Conservation (phyloP, 2,113 vertebrate genomes). For the Sylvilagus bachmani region DNA sequence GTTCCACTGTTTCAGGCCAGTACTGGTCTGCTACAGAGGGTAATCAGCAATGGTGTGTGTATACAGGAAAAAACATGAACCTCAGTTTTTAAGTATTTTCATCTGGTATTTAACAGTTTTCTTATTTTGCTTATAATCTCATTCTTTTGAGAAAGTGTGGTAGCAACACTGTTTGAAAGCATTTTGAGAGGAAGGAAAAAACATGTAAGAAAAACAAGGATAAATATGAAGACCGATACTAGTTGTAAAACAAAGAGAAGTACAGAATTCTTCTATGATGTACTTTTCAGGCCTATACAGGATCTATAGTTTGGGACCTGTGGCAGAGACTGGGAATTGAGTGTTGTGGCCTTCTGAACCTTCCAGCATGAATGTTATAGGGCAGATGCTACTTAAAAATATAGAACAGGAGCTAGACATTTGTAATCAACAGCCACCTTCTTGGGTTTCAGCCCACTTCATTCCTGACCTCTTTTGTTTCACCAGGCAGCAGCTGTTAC, state of each 20-base stretch:
- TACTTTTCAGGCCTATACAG: not conserved
- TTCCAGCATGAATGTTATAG: not conserved
- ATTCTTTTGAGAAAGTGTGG: not conserved
- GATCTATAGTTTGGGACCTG: not conserved
- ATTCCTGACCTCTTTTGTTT: not conserved
- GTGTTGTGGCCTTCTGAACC: constrained; percentile 32
- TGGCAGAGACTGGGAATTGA: not conserved
- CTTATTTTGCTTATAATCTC: not conserved
- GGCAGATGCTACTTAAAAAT: constrained; percentile 43
- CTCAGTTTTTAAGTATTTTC: not conserved
- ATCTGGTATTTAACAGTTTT: constrained; percentile 1
- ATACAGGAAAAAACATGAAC: not conserved
- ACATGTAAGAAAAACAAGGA: not conserved
- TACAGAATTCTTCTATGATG: not conserved
- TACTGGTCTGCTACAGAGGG: not conserved
- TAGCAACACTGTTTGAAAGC: constrained; percentile 44
- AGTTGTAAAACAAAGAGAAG: constrained; percentile 39
- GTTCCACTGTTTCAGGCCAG: too few relatives aligned
- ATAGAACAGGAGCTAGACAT: not conserved
- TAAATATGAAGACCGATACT: not conserved
- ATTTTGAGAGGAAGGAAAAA: not conserved
- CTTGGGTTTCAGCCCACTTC: not conserved
- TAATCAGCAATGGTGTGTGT: not conserved
- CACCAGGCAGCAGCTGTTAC: not conserved
- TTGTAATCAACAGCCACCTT: not conserved